A percentile compares a stretch with the other conserved stretches of the same genome.
Evolutionary conservation across 2,797 vertebrate species (phyloP).

Genomic region (Coendou prehensilis): DNA sequence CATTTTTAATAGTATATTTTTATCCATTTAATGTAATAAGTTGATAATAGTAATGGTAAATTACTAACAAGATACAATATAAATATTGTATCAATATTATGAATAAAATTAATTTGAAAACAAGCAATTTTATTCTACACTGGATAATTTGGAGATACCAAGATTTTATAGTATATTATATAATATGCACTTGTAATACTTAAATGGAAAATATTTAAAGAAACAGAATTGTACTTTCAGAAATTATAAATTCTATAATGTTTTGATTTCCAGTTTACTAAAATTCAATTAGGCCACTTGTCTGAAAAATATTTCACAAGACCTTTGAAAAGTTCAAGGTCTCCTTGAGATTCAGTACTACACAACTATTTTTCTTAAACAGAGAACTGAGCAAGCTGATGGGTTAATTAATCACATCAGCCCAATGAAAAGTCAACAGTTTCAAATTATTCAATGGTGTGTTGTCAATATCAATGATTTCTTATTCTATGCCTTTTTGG

Average conservation of each 20-base stretch:
- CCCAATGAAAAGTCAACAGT: conserved; percentile 56
- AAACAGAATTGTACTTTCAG: conserved; percentile 62
- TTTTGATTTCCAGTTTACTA: conserved; percentile 81
- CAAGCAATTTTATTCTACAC: conserved; percentile 15
- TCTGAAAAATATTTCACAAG: conserved; percentile 77
- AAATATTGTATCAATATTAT: background rate
- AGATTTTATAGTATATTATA: conserved; percentile 37
- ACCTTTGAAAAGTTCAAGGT: conserved; percentile 81
- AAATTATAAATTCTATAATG: conserved; percentile 75
- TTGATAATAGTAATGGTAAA: background rate
- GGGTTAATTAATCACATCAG: conserved; percentile 84
- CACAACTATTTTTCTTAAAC: conserved; percentile 74
- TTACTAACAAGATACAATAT: background rate
- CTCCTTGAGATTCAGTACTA: conserved; percentile 83
- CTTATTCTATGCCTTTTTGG: conserved; percentile 32
- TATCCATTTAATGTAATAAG: conserved; percentile 5
- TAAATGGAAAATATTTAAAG: conserved; percentile 67
- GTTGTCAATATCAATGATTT: conserved; percentile 64
- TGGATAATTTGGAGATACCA: background rate
- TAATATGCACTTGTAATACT: conserved; percentile 30
- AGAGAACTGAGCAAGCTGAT: conserved; percentile 74
- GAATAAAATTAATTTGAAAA: conserved; percentile 60
- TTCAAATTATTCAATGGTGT: conserved; percentile 72
- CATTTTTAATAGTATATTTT: background rate
- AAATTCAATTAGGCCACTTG: conserved; percentile 81